Percentiles rank a stretch among this genome's conserved stretches.
These are phyloP conservation scores for Drosophila hamatofila DNA, from an alignment of 2,888 invertebrate genomes.

Conservation along the genomic window DNA sequence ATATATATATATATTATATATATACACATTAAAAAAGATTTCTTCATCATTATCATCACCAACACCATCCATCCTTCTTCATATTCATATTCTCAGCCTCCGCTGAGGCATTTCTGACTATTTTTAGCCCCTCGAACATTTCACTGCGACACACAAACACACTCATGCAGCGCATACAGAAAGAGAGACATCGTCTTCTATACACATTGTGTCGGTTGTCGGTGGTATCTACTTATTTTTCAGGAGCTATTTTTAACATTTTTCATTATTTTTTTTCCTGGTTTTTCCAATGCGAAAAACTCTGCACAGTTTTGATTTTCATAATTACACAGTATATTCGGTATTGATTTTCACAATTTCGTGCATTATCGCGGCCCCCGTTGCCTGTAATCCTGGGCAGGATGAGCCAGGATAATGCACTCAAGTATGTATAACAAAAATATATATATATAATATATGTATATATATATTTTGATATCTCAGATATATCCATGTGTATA, in stretches of 20 bases:
- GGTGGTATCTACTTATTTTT: slow-evolving; percentile 83
- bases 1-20: slow-evolving; percentile 23
- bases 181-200: slow-evolving; percentile 32
- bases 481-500: slow-evolving; percentile 10
- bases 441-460: slow-evolving; percentile 41
- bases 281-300: slow-evolving; percentile 60
- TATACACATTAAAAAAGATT: slow-evolving; percentile 20
- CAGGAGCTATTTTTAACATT: slow-evolving; percentile 78
- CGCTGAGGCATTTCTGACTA: slow-evolving; percentile 62
- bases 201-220: slow-evolving; percentile 50
- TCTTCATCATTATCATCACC: slow-evolving; percentile 40
- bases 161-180: slow-evolving; percentile 34
- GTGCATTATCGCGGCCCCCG: slow-evolving; percentile 42
- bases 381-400: slow-evolving; percentile 56
- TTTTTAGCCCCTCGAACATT: slow-evolving; percentile 69
- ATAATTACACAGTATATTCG: slow-evolving; percentile 12
- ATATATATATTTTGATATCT: slow-evolving; percentile 32
- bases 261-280: slow-evolving; percentile 53
- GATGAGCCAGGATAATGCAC: slow-evolving; percentile 63
- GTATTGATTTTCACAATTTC: slow-evolving; percentile 18
- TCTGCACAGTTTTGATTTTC: slow-evolving; percentile 20
- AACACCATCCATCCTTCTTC: slow-evolving; percentile 60
- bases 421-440: slow-evolving; percentile 30
- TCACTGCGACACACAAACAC: slow-evolving; percentile 73
- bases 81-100: slow-evolving; percentile 68